Evolutionary conservation across 30 jellyfish, hydroid and myxozoan species (phyloP), one percentile per base, ranked within the genome.

Genomic region (Morbakka virulenta): DNA sequence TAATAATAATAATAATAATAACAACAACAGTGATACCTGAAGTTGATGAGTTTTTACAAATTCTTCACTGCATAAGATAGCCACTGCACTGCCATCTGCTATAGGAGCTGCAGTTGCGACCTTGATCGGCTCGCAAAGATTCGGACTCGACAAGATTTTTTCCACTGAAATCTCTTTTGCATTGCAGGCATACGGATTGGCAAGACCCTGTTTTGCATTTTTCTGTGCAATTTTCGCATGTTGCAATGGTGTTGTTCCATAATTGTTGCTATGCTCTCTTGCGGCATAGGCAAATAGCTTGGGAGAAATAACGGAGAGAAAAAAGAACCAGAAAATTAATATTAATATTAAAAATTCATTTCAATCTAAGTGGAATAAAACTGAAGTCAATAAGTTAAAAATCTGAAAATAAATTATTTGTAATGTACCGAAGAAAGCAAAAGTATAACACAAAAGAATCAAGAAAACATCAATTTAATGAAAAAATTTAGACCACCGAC

Each of bases 61-160:
- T 11, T 78, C 91, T 57, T 93, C 96, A 71, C 83, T 86, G 88
- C 99, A 93, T 6, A 93, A 86, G 64, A 93, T 77, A 13, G 96
- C 99, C 3, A 96, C 99, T 24, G 99, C 99, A 68, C 96, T 81
- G 25, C 99, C 99, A 62, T 93, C 99, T 62, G 95, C 99, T 1
- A 96, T 86, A 0, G 95, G 91, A 9, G 97, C 94, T 61, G 96
- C 74, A 96, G 86, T 93, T 20, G 84, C 83, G 74, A 81, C 17
- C 23, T 95, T 86, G 34, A 93, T 72, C 27, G 96, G 96, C 0
- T 76, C 95, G 65, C 95, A 86, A 3, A 93, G 64, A 48, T 28
- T 63, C 0, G 79, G 95, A 67, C 94, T 29, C 6, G 53, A 52
- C 81, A 61, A 34, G n/a, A 93, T 93, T 25, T 62, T 25, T 25